Base-by-base conservation (phyloP, 2,113 vertebrate genomes). In the Heterochromis multidens region DNA sequence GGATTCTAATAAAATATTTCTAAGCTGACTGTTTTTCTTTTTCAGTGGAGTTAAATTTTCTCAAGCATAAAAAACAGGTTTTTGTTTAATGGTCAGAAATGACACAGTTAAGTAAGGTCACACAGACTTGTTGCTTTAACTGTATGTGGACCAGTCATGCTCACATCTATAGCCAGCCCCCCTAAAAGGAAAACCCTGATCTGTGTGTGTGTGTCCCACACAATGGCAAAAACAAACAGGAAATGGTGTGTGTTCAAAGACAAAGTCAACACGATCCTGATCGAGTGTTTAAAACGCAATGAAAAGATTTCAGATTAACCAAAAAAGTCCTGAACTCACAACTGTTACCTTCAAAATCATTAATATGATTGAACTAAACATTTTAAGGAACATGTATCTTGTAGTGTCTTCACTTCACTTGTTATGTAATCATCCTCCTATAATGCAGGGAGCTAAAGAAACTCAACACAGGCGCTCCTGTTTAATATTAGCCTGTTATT, bases 1-100 rank as follows among this genome's bases (percentile, higher is more conserved):
- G 31, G 60, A 62, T 6, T 33, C 29, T 5, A 62, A 23, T 57
- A 11, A 57, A 62, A 11, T 16, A 6, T 17, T 49, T 49, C 46
- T 49, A 43, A 43, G 11, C 10, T 46, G 1, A 43, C 16, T 0
- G n/a, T 23, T 65, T 43, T 16, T 13, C 13, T 14, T 4, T 13
- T 14, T 11, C 37, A 40, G 12, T 11, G 2, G 11, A 40, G 3
- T 43, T 67, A 25, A 35, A 23, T 56, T 56, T 5, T 4, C 54
- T 70, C 6, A 49, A 46, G 17, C 40, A 70, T 46, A 6, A 70
- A n/a, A 67, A 40, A 46, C 23, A 70, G 37, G 37, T 11, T 70
- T 70, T 46, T 27, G 65, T 27, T 46, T 46, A 23, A 25, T 0
- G 23, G 46, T 13, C 37, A 46, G 40, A 46, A 23, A 46, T 2